These are phyloP conservation scores for Leguminivora glycinivorella DNA, from an alignment of 1,140 invertebrate genomes.

Conservation along the genomic window DNA sequence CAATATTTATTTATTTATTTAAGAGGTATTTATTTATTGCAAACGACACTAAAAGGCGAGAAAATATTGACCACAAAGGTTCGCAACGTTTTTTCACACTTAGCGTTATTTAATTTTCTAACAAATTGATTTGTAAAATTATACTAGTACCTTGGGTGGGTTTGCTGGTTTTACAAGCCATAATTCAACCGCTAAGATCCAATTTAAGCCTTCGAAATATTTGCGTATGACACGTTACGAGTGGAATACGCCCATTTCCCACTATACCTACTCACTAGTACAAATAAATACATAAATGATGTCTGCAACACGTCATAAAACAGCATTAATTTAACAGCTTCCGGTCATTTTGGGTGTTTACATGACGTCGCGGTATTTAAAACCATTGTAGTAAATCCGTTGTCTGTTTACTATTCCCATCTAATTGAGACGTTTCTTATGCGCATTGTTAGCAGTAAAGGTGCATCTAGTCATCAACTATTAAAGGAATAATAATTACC, in stretches of 20 bases:
- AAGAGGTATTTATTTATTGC: too few species aligned
- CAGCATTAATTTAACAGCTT: conserved; percentile 1
- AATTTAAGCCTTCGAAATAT: background rate
- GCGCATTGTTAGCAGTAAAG: too few species aligned
- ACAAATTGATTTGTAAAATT: too few species aligned
- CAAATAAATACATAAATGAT: background rate
- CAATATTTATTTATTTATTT: too few species aligned
- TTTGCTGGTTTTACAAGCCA: background rate
- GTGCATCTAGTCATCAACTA: too few species aligned
- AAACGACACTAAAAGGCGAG: too few species aligned
- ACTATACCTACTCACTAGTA: background rate
- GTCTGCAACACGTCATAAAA: conserved; percentile 19
- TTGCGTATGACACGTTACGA: background rate
- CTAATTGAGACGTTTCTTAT: conserved; percentile 10
- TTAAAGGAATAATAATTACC: too few species aligned
- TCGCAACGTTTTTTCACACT: too few species aligned
- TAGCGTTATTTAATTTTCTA: too few species aligned
- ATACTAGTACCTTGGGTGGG: background rate
- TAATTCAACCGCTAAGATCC: background rate
- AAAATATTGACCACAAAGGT: too few species aligned
- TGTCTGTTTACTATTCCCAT: conserved; percentile 23
- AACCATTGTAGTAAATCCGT: conserved; percentile 9
- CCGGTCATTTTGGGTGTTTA: conserved; percentile 3
- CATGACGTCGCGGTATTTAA: conserved; percentile 17
- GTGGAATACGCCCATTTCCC: background rate